These are phyloP conservation scores for Pollenia angustigena DNA, from an alignment of 2,888 invertebrate genomes.

Conservation along the genomic window DNA sequence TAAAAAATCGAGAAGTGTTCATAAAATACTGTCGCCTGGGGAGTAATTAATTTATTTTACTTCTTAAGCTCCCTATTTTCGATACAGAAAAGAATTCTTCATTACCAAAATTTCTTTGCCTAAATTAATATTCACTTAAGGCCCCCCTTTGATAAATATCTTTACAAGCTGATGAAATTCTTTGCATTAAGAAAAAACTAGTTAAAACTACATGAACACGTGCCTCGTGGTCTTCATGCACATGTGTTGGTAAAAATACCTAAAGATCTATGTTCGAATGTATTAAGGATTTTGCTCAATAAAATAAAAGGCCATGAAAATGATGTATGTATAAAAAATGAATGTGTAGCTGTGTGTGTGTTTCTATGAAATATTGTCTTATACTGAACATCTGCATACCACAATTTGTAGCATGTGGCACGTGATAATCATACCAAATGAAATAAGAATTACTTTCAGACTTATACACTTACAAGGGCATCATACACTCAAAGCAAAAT, in stretches of 20 bases:
- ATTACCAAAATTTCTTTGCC: no score
- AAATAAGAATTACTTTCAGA: slow-evolving; percentile 10
- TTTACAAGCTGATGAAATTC: no score
- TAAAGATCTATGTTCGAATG: neutral
- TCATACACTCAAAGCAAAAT: neutral
- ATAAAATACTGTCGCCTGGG: no score
- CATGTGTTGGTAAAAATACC: neutral
- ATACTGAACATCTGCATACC: slow-evolving; percentile 58
- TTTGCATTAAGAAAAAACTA: neutral
- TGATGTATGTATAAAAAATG: slow-evolving; percentile 16
- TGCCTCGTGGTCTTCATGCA: neutral
- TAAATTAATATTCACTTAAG: no score
- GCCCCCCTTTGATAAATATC: no score
- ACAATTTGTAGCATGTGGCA: slow-evolving; percentile 61
- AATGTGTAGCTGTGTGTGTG: neutral
- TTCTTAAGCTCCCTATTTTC: no score
- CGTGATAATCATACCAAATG: slow-evolving; percentile 59
- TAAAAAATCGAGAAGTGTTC: no score
- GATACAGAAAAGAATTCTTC: no score
- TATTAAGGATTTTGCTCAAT: slow-evolving; percentile 1
- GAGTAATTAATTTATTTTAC: no score
- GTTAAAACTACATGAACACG: slow-evolving; percentile 19
- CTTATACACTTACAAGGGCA: neutral
- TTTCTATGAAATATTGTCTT: slow-evolving; percentile 52
- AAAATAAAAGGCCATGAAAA: slow-evolving; percentile 27